These are phyloP conservation scores for Ferrisia virgata DNA, from an alignment of 2,888 invertebrate species.

Conservation along the genomic window DNA sequence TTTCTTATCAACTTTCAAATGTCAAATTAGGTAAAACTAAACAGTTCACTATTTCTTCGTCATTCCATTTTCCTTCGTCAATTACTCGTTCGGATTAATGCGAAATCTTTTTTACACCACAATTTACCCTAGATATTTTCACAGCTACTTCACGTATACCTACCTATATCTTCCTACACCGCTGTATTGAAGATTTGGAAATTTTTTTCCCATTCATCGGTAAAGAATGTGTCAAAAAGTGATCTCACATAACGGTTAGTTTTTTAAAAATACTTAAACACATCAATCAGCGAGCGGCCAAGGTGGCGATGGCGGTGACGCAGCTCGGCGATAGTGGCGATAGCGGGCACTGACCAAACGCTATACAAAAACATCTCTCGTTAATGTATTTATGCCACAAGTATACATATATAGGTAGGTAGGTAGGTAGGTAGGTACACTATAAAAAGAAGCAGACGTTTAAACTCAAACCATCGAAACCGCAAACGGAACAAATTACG, in stretches of 20 bases:
- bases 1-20: no score
- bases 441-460: neutral
- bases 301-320: no score
- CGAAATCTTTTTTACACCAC: no score
- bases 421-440: no score
- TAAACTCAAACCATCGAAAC: neutral
- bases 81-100: no score
- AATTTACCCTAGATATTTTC: no score
- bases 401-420: neutral
- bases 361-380: neutral
- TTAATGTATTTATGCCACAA: slow-evolving; percentile 3
- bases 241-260: neutral
- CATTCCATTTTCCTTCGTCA: no score
- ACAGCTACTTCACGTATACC: neutral
- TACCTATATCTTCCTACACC: neutral
- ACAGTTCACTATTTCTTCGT: no score
- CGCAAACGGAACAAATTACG: slow-evolving; percentile 18
- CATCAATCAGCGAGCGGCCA: neutral
- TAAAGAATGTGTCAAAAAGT: neutral
- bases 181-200: neutral
- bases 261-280: neutral
- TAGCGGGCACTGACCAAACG: neutral
- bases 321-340: no score
- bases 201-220: neutral
- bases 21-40: no score